Base-by-base conservation (phyloP, 1,140 invertebrate species). In the Drosophila jambulina region DNA sequence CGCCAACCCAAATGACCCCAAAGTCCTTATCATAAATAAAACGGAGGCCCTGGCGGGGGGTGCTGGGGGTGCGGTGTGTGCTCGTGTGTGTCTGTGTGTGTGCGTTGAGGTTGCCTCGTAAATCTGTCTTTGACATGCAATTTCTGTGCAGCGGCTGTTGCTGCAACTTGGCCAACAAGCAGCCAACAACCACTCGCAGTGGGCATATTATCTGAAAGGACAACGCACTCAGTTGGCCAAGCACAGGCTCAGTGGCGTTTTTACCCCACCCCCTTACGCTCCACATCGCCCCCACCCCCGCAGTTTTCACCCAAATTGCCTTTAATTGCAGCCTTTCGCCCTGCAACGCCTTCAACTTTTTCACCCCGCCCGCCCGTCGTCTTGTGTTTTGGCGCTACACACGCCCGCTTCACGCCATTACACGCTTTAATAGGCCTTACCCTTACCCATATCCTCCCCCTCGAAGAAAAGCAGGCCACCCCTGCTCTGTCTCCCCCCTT, bases 121-220 rank as follows among this genome's bases (percentile, higher is more conserved):
- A 90, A 90, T 90, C 85, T 90, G 85, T 91, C 85, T 90, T 91
- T 90, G 85, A 90, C 85, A 90, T 91, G 86, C 82, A 90, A 90
- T 90, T 90, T 80, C 40, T 67, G 84, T 90, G 85, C 85, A 90
- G 59, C 86, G 86, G 85, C 85, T 88, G 85, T 90, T 90, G 81
- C 85, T 88, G 80, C 85, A 90, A 34, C 61, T 70, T 70, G 67
- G 63, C 67, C 67, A 70, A 70, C 60, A 62, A 53, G 63, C 69
- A 32, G 36, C 19, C 43, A 58, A 15, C 61, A 51, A 38, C 64
- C 38, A 64, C 56, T 43, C 61, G 60, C 62, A 23, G 80, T 23
- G 19, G 70, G 72, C 68, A 72, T 71, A 88, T 75, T 84, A 72
- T 79, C 45, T 67, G 62, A 85, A 76, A 90, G 84, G 84, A 88